Percentiles rank a stretch among this genome's conserved stretches.
phyloP scores from a whole-genome alignment of 2,113 vertebrate genomes.

The Cervus canadensis region DNA sequence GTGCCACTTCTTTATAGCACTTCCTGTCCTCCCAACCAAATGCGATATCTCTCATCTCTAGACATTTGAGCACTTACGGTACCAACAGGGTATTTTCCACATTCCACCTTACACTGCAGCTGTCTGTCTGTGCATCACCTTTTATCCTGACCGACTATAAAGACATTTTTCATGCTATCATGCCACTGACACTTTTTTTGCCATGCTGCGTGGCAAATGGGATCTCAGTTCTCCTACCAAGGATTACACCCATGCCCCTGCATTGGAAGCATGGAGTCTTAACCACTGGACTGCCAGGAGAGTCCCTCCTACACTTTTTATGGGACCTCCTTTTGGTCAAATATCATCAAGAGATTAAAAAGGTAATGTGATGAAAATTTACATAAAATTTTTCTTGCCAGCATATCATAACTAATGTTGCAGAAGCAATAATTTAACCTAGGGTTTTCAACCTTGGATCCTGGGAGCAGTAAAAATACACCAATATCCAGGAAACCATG shows the following conservation, averaged over 20 bases:
- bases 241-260: neutral
- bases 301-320: neutral
- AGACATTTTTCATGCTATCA: neutral
- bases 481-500: neutral
- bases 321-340: neutral
- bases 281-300: neutral
- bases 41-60: neutral
- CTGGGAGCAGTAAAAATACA: neutral
- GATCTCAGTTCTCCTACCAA: neutral
- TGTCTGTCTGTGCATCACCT: neutral
- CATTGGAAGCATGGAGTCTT: neutral
- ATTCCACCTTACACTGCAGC: neutral
- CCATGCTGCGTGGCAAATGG: neutral
- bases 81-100: neutral
- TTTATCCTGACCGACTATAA: fast-evolving
- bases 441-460: neutral
- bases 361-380: neutral
- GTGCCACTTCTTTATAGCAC: neutral
- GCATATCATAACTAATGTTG: neutral
- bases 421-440: neutral
- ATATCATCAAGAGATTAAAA: neutral
- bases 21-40: neutral
- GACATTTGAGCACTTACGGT: neutral
- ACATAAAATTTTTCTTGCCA: neutral
- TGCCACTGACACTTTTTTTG: neutral